Percentiles rank a stretch among this genome's conserved stretches.
These are phyloP conservation scores for Protomyctophum bolini DNA, from an alignment of 2,113 vertebrate genomes.

Conservation along the genomic window DNA sequence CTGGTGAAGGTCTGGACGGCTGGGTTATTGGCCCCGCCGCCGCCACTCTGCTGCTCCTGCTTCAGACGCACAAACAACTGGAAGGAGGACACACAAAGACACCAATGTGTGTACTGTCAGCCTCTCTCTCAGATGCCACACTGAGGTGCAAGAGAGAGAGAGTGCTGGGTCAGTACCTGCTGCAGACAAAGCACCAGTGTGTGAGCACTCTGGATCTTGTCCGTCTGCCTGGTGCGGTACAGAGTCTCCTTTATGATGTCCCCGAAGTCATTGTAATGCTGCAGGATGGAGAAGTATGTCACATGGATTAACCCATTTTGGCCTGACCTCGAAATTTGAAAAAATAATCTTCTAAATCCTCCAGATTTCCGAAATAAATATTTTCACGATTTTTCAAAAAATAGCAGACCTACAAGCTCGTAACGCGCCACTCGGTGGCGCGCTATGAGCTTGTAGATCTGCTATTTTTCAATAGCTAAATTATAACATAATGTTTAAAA, in stretches of 20 bases:
- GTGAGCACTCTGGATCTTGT: constrained; percentile 85
- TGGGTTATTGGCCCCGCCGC: constrained; percentile 52
- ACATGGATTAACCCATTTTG: not conserved
- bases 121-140: not conserved
- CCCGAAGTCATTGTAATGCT: constrained; percentile 87
- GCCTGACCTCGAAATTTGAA: not conserved
- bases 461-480: too few relatives aligned
- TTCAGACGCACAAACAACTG: constrained; percentile 83
- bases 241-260: constrained; percentile 92
- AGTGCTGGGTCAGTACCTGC: constrained; percentile 76
- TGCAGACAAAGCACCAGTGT: constrained; percentile 86
- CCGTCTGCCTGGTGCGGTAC: constrained; percentile 81
- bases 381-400: too few relatives aligned
- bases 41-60: constrained; percentile 76
- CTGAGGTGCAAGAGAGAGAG: not conserved
- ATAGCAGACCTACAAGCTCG: too few relatives aligned
- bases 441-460: too few relatives aligned
- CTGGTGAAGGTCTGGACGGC: constrained; percentile 84
- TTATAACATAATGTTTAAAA: too few relatives aligned
- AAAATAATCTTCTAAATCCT: too few relatives aligned
- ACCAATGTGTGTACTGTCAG: not conserved
- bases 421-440: too few relatives aligned
- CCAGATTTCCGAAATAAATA: too few relatives aligned
- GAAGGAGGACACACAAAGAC: constrained; percentile 25
- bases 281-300: constrained; percentile 1